Conservation (phyloP, 2,113 vertebrate species). For the Tenebrosternarchus preto region DNA sequence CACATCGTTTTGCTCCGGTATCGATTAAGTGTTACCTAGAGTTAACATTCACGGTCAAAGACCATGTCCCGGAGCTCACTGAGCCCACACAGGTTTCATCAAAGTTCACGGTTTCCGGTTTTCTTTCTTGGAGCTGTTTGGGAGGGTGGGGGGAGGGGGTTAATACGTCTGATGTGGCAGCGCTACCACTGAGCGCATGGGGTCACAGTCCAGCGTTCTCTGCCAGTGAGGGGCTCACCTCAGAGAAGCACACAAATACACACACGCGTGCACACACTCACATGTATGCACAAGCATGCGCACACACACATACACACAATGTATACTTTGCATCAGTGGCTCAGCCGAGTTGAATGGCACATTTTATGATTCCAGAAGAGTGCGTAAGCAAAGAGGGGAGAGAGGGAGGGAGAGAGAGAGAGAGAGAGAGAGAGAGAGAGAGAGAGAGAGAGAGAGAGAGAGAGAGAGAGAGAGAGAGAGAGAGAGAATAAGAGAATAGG, state of each 20-base stretch:
- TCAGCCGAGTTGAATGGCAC: slow-evolving; percentile 82
- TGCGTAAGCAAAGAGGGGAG: slow-evolving; percentile 18
- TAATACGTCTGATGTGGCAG: slow-evolving; percentile 79
- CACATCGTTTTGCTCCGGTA: neutral
- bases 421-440: slow-evolving; percentile 46
- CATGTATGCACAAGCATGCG: slow-evolving; percentile 47
- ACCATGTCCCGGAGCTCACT: neutral
- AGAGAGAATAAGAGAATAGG: slow-evolving; percentile 45
- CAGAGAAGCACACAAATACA: slow-evolving; percentile 21
- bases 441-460: slow-evolving; percentile 37
- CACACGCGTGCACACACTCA: slow-evolving; percentile 43
- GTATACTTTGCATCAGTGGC: slow-evolving; percentile 45
- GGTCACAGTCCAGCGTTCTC: slow-evolving; percentile 74
- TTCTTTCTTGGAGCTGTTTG: neutral
- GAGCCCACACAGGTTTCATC: neutral
- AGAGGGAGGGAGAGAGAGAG: slow-evolving; percentile 45
- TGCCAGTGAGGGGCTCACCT: slow-evolving; percentile 74
- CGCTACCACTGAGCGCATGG: slow-evolving; percentile 77
- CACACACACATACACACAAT: slow-evolving; percentile 59
- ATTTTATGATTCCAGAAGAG: slow-evolving; percentile 61
- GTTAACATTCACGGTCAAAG: slow-evolving; percentile 7
- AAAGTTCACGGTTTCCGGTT: neutral
- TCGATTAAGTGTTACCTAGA: neutral
- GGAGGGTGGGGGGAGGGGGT: slow-evolving; percentile 67
- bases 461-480: slow-evolving; percentile 44